These are phyloP conservation scores for Anabacerthia variegaticeps DNA, from an alignment of 2,797 vertebrate species.

Conservation along the genomic window DNA sequence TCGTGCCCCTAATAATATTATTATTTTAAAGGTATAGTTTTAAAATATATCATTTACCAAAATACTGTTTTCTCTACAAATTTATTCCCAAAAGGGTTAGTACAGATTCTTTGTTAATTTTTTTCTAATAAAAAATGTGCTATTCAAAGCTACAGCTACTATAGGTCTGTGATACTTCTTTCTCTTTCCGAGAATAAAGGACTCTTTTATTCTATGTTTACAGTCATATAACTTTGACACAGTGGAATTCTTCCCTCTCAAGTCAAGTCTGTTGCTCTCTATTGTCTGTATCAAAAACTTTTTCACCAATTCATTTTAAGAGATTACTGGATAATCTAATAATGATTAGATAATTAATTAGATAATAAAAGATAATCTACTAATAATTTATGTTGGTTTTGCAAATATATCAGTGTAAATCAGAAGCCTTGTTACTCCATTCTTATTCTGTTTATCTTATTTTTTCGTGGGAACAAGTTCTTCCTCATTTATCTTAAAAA, in stretches of 20 bases:
- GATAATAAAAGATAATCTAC: neutral
- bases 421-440: neutral
- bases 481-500: neutral
- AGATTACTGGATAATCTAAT: neutral
- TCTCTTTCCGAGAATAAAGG: neutral
- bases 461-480: neutral
- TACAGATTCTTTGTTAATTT: neutral
- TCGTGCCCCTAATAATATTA: neutral
- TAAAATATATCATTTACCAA: neutral
- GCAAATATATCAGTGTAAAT: neutral
- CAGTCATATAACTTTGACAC: neutral
- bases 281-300: neutral
- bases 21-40: neutral
- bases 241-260: neutral
- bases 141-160: neutral
- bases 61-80: neutral
- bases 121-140: neutral
- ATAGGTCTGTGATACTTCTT: neutral
- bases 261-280: neutral
- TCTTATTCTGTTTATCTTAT: neutral
- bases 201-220: rapidly evolving
- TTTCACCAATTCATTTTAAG: neutral
- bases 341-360: neutral
- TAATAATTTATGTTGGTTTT: neutral
- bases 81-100: neutral